Base-by-base conservation (phyloP, 30 jellyfish, hydroid and myxozoan species). In the Chrysaora quinquecirrha region DNA sequence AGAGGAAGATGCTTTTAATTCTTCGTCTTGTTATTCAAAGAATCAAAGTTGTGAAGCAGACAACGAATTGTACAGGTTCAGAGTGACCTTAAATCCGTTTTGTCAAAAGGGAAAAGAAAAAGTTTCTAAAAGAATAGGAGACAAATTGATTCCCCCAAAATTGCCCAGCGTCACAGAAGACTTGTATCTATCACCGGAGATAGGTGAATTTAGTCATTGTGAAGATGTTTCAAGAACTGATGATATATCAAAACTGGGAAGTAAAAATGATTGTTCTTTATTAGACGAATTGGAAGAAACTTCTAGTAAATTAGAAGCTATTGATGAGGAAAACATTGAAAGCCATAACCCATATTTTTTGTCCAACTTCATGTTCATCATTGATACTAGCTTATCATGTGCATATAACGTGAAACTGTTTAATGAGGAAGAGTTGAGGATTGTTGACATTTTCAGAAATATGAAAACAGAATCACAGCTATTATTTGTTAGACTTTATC, bases 401-500 rank as follows among this genome's bases (percentile, higher is more conserved):
- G 29, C 6, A 10, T 9, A 19, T 19, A 52, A 52, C 27, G 25
- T 3, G 29, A 38, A 38, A 38, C 54, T 38, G 6, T 52, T 52
- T 19, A 52, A 52, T 20, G 27, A 52, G 7, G 68, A 52, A 19
- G 68, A 52, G 9, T 25, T 9, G 3, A 4, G 12, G 25, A 10
- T 52, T 20, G 68, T 52, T 20, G 29, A 52, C 19, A 25, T 52
- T 4, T 52, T 52, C 29, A 20, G 7, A 9, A 52, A 25, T 52
- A 4, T 52, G 29, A 16, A 52, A 52, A 4, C 9, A 52, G 68
- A 52, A 25, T 52, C 96, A 9, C 96, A 83, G 76, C 77, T 56
- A 87, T 43, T 90, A 24, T 90, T 83, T 78, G 87, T 83, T 22
- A 46, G 97, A 32, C 86, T 90, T 20, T 90, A 74, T 73, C 83